Conservation (phyloP, 2,888 invertebrate genomes). For the Notodonta ziczac region DNA sequence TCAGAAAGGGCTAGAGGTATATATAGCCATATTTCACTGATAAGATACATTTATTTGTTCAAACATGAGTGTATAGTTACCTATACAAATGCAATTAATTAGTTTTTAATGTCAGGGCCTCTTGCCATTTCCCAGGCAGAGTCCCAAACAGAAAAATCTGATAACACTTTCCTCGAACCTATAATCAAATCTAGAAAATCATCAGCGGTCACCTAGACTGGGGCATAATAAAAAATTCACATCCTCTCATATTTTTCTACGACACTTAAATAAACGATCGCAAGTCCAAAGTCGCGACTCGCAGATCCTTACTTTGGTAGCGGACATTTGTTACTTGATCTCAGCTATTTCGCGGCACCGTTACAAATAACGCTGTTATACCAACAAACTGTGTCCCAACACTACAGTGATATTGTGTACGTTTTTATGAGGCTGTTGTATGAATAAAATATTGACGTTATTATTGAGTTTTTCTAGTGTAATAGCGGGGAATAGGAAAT, state of each 20-base stretch:
- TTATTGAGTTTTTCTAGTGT: conserved; percentile 11
- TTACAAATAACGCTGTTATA: conserved; percentile 49
- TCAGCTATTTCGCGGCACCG: conserved; percentile 15
- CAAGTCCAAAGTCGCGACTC: conserved; percentile 9
- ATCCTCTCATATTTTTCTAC: background rate
- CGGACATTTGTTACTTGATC: conserved; percentile 39
- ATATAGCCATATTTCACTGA: too few species aligned
- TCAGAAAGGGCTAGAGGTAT: too few species aligned
- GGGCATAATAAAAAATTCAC: background rate
- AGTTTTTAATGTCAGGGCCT: too few species aligned
- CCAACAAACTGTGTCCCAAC: conserved; percentile 32
- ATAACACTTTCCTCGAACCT: background rate
- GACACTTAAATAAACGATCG: background rate
- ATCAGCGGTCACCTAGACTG: background rate
- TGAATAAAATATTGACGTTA: conserved; percentile 38
- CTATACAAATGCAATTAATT: too few species aligned
- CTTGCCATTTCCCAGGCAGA: too few species aligned
- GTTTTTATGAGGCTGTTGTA: conserved; percentile 37
- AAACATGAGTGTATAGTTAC: too few species aligned
- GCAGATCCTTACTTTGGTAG: conserved; percentile 21
- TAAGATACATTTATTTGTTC: too few species aligned
- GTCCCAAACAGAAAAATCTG: too few species aligned
- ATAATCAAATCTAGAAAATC: too few species aligned
- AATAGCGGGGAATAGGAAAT: conserved; percentile 6
- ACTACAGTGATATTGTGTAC: conserved; percentile 31